phyloP scores from a whole-genome alignment of 2,888 invertebrate species.

The Nasonovia ribisnigri region DNA sequence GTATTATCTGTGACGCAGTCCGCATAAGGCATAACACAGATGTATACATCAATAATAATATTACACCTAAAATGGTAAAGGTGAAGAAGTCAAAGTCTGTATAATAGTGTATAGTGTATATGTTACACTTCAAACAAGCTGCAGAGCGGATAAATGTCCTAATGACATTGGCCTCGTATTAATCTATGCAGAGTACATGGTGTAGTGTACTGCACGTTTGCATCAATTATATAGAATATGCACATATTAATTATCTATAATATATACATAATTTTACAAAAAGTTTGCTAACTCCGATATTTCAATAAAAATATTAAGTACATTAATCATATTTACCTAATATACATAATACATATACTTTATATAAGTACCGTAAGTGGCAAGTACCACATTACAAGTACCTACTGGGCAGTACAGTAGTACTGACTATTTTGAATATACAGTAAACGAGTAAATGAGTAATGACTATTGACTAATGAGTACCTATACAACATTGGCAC shows the following conservation, averaged over 20 bases:
- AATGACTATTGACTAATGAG: too few species aligned
- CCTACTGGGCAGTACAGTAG: too few species aligned
- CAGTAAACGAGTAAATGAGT: too few species aligned
- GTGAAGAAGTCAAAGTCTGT: conserved; percentile 20
- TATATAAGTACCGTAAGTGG: too few species aligned
- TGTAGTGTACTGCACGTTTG: neutral
- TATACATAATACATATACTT: too few species aligned
- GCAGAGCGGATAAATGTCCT: conserved; percentile 1
- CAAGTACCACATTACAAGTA: too few species aligned
- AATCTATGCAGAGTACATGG: neutral
- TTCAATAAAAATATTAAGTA: neutral
- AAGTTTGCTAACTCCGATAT: neutral
- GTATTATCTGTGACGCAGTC: neutral
- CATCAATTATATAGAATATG: neutral
- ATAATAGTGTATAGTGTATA: neutral
- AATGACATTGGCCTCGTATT: conserved; percentile 13
- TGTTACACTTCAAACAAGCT: neutral
- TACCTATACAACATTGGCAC: neutral
- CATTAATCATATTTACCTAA: neutral
- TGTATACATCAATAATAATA: neutral
- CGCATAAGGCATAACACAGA: neutral
- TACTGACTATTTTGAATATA: too few species aligned
- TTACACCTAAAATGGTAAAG: neutral
- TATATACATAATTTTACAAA: neutral
- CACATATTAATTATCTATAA: neutral